Evolutionary conservation across 2,797 vertebrate species (phyloP), one percentile per base, ranked within the genome.

Genomic region (Alca torda): DNA sequence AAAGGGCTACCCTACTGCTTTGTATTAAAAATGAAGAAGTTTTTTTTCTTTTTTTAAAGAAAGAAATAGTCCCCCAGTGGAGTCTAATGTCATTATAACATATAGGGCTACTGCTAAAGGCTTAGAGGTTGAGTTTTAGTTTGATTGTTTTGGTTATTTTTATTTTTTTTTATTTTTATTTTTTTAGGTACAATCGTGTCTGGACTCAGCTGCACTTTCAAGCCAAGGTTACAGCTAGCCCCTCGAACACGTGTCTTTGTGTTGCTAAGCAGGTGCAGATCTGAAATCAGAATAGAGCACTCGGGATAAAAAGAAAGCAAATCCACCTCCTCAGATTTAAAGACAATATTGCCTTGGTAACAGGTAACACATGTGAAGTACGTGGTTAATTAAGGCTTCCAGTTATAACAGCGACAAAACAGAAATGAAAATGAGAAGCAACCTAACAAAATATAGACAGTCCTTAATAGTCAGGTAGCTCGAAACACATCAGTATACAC

Each of bases 301-400:
- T 93, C 46, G 59, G 89, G 93, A 90, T 85, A 88, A 84, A 96
- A 96, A 72, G 94, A 93, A 97, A 93, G 96, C 90, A 96, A 97
- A 95, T 92, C 96, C 94, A 80, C 94, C 97, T 92, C 95, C 95
- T 94, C 93, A 63, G 80, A 83, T 95, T 95, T 97, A 90, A 97
- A 96, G 95, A 97, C 97, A 97, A 97, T 96, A 97, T 97, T 96
- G 93, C 96, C 97, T 97, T 97, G 96, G 96, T 92, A 97, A 97
- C 96, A 97, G 96, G 94, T 97, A 96, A 91, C 87, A 96, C 87
- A 91, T 94, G 80, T 90, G 73, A 95, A 89, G 41, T 95, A 94
- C n/a, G 15, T 93, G 84, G 92, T 96, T 97, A 96, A 97, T 97
- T 97, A 96, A 82, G 73, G 90, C 89, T 93, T 95, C 90, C 78